Evolutionary conservation across 2,888 invertebrate genomes (phyloP).

Genomic region (Drosophila mimetica): DNA sequence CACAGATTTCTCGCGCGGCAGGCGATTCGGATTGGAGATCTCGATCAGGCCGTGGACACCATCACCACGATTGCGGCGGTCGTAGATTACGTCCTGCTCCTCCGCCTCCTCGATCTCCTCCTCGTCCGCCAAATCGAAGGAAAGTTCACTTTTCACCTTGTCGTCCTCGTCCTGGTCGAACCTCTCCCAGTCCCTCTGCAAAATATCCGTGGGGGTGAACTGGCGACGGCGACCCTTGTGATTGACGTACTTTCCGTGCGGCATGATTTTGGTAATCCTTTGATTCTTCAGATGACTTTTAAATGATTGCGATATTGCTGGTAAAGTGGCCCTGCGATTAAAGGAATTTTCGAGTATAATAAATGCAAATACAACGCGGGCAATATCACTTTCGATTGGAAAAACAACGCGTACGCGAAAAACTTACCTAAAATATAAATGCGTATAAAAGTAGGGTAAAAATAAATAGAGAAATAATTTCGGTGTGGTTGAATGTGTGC

Average conservation of each 20-base stretch:
- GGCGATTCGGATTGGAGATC: slow-evolving; percentile 57
- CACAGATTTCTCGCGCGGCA: background rate
- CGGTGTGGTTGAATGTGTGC: background rate
- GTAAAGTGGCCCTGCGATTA: no score
- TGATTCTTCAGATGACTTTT: background rate
- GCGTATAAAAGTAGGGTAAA: background rate
- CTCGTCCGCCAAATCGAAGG: no score
- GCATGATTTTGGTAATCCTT: slow-evolving; percentile 9
- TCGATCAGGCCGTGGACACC: slow-evolving; percentile 43
- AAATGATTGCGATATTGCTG: no score
- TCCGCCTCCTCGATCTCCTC: background rate
- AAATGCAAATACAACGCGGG: no score
- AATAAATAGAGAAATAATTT: background rate
- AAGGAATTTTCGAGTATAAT: no score
- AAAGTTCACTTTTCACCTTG: background rate
- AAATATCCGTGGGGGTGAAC: slow-evolving; percentile 50
- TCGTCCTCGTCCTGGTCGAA: background rate
- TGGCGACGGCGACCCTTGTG: slow-evolving; percentile 53
- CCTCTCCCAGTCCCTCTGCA: slow-evolving; percentile 32
- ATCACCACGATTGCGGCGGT: background rate
- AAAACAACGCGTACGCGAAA: background rate
- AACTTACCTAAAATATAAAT: background rate
- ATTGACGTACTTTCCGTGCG: slow-evolving; percentile 13
- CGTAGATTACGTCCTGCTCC: background rate
- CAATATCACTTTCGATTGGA: background rate